Base-by-base conservation (phyloP, 2,888 invertebrate species). In the Onthophagus sagittarius region DNA sequence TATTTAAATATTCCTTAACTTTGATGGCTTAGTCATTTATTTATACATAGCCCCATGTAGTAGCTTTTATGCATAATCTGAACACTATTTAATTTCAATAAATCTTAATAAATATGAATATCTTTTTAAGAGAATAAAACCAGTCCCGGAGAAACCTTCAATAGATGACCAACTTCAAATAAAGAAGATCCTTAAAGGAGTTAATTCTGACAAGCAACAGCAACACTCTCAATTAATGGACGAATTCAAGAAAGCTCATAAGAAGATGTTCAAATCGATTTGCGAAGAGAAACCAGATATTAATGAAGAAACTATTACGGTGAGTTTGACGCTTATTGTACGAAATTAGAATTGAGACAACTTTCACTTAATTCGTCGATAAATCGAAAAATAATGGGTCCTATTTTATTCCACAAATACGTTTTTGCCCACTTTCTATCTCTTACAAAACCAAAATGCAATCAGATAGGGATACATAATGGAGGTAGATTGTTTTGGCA, bases 211-310 rank as follows among this genome's bases (percentile, higher is more conserved):
- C 76, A 89, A 90, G 82, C 89, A 90, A 78, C 89, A 90, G 79
- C 90, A 91, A 78, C 94, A 94, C 81, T 89, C 90, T 78, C 92
- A 92, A 79, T 85, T 96, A 76, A 96, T 96, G 93, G 93, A 95
- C 84, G 96, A 96, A 86, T 96, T 96, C 84, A 94, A 94, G 84
- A 92, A 92, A 81, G 95, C 94, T 4, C 95, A 96, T 85, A 89
- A 91, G 80, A 94, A 93, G 87, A 96, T 96, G 95, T 96, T 96
- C 83, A 88, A 89, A 75, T 86, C 80, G 6, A 72, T 39, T 33
- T n/a, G 13, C 71, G 73, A 70, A 7, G 39, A 67, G 14, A 31
- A 31, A 67, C 31, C 23, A n/a, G 32, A 31, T 67, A 31, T 23
- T n/a, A 67, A 63, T 13, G 32, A 71, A 62, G 63, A 32, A 11